Conservation (phyloP, 2,797 vertebrate species). For the Clamator glandarius region DNA sequence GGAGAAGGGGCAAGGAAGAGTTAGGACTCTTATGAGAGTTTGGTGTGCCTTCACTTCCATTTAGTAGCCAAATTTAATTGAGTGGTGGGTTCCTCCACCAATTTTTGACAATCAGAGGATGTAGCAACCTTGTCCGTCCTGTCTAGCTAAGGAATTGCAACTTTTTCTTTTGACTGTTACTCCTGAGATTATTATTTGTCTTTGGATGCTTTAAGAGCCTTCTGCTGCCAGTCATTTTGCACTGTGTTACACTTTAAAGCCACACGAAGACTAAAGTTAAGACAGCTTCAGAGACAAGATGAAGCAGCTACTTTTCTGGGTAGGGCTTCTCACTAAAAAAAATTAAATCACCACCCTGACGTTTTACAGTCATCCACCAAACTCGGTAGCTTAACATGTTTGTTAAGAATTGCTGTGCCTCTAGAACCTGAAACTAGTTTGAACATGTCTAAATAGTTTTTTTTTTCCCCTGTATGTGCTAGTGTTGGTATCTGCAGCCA, state of each 20-base stretch:
- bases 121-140: neutral
- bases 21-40: neutral
- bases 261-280: neutral
- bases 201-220: neutral
- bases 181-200: neutral
- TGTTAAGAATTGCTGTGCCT: neutral
- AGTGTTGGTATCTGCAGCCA: neutral
- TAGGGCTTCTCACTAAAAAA: neutral
- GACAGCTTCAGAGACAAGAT: neutral
- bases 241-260: neutral
- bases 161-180: neutral
- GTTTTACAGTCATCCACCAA: accelerated
- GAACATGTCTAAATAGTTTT: neutral
- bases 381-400: neutral
- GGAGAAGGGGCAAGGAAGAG: neutral
- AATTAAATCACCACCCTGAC: neutral
- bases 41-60: neutral
- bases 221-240: neutral
- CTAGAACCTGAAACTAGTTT: neutral
- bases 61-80: neutral
- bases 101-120: neutral
- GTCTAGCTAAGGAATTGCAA: neutral
- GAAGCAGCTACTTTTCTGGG: neutral
- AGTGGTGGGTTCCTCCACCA: neutral
- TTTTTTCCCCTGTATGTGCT: neutral